phyloP scores from a whole-genome alignment of 2,797 vertebrate species.

The Myiotriccus ornatus region DNA sequence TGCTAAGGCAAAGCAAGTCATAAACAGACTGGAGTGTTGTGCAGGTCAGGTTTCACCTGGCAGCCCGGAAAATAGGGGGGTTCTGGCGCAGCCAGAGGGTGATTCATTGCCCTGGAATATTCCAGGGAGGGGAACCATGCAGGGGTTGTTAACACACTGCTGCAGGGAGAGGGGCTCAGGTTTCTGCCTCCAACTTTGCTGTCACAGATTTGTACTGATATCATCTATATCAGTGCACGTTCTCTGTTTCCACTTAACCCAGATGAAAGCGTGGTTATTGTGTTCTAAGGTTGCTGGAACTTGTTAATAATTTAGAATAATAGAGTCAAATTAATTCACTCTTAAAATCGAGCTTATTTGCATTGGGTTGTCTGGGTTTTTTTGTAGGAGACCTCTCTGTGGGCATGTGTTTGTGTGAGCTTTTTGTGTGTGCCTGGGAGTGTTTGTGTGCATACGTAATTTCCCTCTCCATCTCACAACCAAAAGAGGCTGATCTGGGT shows the following conservation, averaged over 20 bases:
- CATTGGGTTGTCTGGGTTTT: slow-evolving; percentile 1
- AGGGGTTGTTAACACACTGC: background rate
- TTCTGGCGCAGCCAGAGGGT: background rate
- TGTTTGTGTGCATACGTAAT: slow-evolving; percentile 10
- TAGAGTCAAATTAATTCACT: slow-evolving; percentile 29
- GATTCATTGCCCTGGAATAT: slow-evolving; percentile 2
- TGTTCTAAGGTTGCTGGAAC: slow-evolving; percentile 23
- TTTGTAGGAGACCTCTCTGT: background rate
- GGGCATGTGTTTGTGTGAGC: slow-evolving; percentile 17
- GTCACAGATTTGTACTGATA: background rate
- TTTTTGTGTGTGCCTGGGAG: slow-evolving; percentile 18
- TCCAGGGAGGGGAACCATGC: background rate
- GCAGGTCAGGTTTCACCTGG: slow-evolving; percentile 15
- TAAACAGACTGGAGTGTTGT: background rate
- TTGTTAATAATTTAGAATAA: slow-evolving; percentile 56
- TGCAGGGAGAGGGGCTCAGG: background rate
- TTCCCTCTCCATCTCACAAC: background rate
- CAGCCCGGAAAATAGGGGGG: background rate
- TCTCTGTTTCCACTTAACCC: slow-evolving; percentile 15
- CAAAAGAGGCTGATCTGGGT: slow-evolving; percentile 12
- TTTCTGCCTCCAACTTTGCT: background rate
- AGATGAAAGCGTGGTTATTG: background rate
- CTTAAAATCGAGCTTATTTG: slow-evolving; percentile 27
- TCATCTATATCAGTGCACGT: background rate
- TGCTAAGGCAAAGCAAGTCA: background rate